Evolutionary conservation across 64 coral and sea anemone species (phyloP), one percentile per base, ranked within the genome.

Genomic region (Orbicella faveolata): DNA sequence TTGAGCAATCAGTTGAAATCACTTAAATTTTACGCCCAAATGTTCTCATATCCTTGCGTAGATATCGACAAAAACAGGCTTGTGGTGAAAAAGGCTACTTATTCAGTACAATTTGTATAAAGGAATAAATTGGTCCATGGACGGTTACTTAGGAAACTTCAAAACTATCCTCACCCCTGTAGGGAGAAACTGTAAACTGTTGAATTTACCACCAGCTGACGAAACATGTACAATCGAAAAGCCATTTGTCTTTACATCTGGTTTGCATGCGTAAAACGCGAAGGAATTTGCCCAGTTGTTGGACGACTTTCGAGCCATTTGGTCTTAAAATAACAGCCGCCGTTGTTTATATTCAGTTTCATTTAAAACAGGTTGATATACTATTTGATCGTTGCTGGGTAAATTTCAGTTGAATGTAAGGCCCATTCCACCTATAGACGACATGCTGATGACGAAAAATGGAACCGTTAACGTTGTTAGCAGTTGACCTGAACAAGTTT

Each of bases 101-200:
- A 21, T 77, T 37, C 34, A 37, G 34, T 77, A 77, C 44, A 39
- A 17, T 70, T 25, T n/a, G 21, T 23, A 70, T 26, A 0, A 26
- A 23, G 25, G 1, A 11, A 70, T 48, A 48, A 6, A 25, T 70
- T 26, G 21, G 4, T 4, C 21, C 10, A 6, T 26, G 25, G 30
- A n/a, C 33, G 39, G 64, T 85, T 85, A 52, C 82, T 85, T 85
- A 70, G 39, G 82, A 85, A 85, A 85, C 82, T 41, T 73, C 15
- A 30, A 85, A 72, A 59, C 55, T 85, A 15, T 72, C 35, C 10
- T 36, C 39, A 52, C 82, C 82, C 82, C 82, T 72, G n/a, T 68
- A 23, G 82, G 15, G 53, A 84, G 36, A 33, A 2, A 57, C 61
- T 9, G 51, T 79, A 79, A 79, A 79, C 48, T 57, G 21, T 5